phyloP scores from a whole-genome alignment of 64 coral and sea anemone genomes.

The Montipora sp. region DNA sequence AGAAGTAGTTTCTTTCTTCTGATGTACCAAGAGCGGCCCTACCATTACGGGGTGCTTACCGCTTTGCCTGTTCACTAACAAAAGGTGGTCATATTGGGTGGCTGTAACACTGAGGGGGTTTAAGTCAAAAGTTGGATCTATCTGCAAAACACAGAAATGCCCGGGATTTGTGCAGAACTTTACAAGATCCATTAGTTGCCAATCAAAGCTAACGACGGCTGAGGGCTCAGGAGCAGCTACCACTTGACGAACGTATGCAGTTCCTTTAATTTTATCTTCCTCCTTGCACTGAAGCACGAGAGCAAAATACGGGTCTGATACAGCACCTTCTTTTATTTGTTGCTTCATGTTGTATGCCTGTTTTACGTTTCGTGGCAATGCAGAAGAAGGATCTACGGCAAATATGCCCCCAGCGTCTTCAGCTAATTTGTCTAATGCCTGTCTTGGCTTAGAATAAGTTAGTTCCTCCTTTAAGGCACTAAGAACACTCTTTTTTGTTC shows the following conservation, averaged over 20 bases:
- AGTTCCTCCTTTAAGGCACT: too few species aligned
- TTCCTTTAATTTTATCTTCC: too few species aligned
- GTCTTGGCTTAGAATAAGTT: too few species aligned
- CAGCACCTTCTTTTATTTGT: too few species aligned
- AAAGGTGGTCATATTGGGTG: constrained; percentile 33
- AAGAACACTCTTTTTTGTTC: too few species aligned
- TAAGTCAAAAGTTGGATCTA: constrained; percentile 49
- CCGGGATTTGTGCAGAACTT: constrained; percentile 13
- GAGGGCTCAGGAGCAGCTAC: background rate
- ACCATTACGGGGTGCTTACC: constrained; percentile 23
- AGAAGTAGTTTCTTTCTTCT: constrained; percentile 30
- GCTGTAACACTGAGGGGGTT: constrained; percentile 13
- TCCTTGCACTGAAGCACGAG: too few species aligned
- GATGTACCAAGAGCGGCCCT: constrained; percentile 36
- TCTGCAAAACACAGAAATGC: constrained; percentile 23
- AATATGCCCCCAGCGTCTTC: background rate
- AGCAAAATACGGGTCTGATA: too few species aligned
- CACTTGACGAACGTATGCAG: too few species aligned
- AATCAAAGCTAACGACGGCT: too few species aligned
- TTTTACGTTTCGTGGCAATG: constrained; percentile 11
- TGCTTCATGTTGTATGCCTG: too few species aligned
- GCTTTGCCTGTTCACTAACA: background rate
- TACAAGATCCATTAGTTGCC: background rate
- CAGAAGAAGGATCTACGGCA: background rate
- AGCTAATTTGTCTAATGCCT: too few species aligned